Evolutionary conservation across 2,113 vertebrate species (phyloP).

Genomic region (Chaetura pelagica): DNA sequence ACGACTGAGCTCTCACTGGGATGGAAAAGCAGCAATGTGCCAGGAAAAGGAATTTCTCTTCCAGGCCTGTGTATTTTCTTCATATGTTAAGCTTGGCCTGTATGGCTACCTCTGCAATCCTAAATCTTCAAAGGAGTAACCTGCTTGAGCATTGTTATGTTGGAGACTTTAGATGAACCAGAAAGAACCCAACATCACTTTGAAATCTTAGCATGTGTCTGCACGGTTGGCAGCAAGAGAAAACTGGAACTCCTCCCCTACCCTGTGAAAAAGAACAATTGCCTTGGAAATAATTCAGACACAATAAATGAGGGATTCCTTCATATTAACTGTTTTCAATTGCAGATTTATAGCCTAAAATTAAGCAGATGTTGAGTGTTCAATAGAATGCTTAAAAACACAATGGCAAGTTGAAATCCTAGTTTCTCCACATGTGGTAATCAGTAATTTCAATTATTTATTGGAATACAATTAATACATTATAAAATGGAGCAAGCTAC

Average conservation of each 20-base stretch:
- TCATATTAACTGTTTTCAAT: slow-evolving; percentile 9
- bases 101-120: background rate
- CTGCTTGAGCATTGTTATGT: background rate
- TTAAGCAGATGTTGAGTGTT: slow-evolving; percentile 30
- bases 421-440: background rate
- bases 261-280: slow-evolving; percentile 13
- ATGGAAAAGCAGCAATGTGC: background rate
- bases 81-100: background rate
- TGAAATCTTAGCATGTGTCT: background rate
- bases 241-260: background rate
- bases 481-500: background rate
- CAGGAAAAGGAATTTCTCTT: background rate
- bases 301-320: slow-evolving; percentile 6
- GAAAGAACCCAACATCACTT: background rate
- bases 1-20: background rate
- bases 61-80: background rate
- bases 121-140: background rate
- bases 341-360: slow-evolving; percentile 33
- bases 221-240: background rate
- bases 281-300: slow-evolving; percentile 35
- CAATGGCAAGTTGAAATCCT: slow-evolving; percentile 16
- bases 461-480: background rate
- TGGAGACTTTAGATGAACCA: background rate
- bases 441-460: slow-evolving; percentile 41
- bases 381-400: slow-evolving; percentile 38